phyloP scores from a whole-genome alignment of 2,113 vertebrate species.

The Dascyllus trimaculatus region DNA sequence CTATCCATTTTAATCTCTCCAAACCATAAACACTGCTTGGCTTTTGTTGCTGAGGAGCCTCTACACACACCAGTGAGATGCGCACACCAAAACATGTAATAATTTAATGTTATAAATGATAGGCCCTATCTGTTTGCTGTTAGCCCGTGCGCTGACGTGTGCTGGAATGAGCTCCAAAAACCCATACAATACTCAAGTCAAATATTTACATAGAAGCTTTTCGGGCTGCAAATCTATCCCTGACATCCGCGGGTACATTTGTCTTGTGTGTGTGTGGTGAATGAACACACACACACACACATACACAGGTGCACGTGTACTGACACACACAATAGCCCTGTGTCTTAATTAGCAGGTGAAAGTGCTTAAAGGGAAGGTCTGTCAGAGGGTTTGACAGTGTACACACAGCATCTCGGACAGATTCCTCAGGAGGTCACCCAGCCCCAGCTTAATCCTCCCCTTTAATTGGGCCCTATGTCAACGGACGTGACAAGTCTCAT shows the following conservation, averaged over 20 bases:
- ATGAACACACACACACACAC: conserved; percentile 6
- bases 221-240: conserved; percentile 73
- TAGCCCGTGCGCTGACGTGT: conserved; percentile 51
- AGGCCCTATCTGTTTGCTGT: conserved; percentile 46
- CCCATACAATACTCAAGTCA: conserved; percentile 69
- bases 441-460: conserved; percentile 86
- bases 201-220: conserved; percentile 84
- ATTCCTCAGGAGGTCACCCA: conserved; percentile 87
- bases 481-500: conserved; percentile 84
- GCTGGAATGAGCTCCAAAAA: conserved; percentile 61
- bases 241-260: conserved; percentile 41
- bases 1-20: conserved; percentile 64
- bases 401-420: conserved; percentile 81
- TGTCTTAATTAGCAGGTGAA: conserved; percentile 88
- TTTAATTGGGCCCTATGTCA: conserved; percentile 87
- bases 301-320: conserved; percentile 5
- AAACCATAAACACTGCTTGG: conserved; percentile 69
- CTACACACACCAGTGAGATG: conserved; percentile 47
- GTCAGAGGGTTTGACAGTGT: conserved; percentile 82
- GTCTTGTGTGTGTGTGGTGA: conserved; percentile 17
- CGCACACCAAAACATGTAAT: conserved; percentile 52
- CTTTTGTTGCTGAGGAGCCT: conserved; percentile 56
- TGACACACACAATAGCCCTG: conserved; percentile 14
- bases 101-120: conserved; percentile 66
- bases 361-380: conserved; percentile 84